A percentile compares a stretch with the other conserved stretches of the same genome.
phyloP scores from a whole-genome alignment of 2,113 vertebrate species.

The Hylia prasina region DNA sequence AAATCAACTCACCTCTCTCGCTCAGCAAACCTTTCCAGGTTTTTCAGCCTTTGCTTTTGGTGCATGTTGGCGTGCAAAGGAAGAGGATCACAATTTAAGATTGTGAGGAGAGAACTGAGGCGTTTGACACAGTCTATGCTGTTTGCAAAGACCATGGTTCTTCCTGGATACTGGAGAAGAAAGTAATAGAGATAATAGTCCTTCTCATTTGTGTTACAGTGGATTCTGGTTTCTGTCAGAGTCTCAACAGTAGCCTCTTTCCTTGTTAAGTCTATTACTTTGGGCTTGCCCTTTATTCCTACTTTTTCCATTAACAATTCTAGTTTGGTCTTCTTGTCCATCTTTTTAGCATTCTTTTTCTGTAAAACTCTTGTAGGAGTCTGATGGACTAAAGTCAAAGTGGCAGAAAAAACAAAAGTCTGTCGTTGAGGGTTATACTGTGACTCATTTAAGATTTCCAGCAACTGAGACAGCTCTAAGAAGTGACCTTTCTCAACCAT shows the following conservation, averaged over 20 bases:
- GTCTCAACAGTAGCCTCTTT: constrained; percentile 92
- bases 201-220: constrained; percentile 89
- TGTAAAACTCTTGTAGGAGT: constrained; percentile 83
- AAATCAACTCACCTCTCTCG: constrained; percentile 80
- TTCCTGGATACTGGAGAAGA: constrained; percentile 88
- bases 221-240: constrained; percentile 89
- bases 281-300: constrained; percentile 89
- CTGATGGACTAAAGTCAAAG: constrained; percentile 87
- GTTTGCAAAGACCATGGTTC: constrained; percentile 97
- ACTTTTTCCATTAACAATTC: constrained; percentile 89
- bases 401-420: constrained; percentile 95
- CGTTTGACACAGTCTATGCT: constrained; percentile 97
- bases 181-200: constrained; percentile 96
- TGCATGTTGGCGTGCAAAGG: constrained; percentile 97
- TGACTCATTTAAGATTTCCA: constrained; percentile 88
- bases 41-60: constrained; percentile 95
- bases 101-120: constrained; percentile 86
- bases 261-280: constrained; percentile 92
- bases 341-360: constrained; percentile 81
- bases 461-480: constrained; percentile 86
- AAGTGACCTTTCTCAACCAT: constrained; percentile 98
- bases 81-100: constrained; percentile 83
- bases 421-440: constrained; percentile 88
- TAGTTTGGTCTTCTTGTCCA: constrained; percentile 83
- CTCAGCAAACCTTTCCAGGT: constrained; percentile 92